Conservation (phyloP, 2,888 invertebrate genomes). For the Argyresthia goedartella region DNA sequence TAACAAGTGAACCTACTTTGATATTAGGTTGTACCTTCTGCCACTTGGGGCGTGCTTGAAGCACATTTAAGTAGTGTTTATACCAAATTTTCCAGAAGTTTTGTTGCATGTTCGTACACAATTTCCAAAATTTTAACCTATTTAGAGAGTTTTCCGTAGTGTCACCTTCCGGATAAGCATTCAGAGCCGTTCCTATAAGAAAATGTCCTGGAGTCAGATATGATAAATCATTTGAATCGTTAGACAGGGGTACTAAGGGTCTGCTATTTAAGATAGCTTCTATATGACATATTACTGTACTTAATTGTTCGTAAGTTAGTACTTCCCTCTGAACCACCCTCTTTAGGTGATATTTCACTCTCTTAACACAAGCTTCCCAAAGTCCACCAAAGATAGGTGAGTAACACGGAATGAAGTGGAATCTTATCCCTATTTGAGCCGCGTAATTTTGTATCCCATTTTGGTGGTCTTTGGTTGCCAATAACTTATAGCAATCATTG, state of each 20-base stretch:
- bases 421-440: constrained; percentile 4
- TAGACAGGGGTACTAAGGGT: constrained; percentile 16
- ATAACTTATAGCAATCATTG: background rate
- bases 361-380: constrained; percentile 20
- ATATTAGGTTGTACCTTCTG: constrained; percentile 5
- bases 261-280: constrained; percentile 18
- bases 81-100: constrained; percentile 10
- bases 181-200: constrained; percentile 14
- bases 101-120: constrained; percentile 6
- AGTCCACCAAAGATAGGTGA: constrained; percentile 21
- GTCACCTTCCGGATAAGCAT: constrained; percentile 9
- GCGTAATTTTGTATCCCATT: background rate
- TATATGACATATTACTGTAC: constrained; percentile 15
- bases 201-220: constrained; percentile 25
- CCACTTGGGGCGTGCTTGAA: constrained; percentile 10
- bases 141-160: constrained; percentile 3
- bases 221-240: constrained; percentile 14
- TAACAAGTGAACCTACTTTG: constrained; percentile 8
- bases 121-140: constrained; percentile 7
- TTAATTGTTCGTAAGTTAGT: constrained; percentile 18
- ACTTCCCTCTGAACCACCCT: constrained; percentile 9
- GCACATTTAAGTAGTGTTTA: constrained; percentile 7
- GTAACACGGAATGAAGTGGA: constrained; percentile 17
- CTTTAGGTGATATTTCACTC: constrained; percentile 17
- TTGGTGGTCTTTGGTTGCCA: background rate